Percentiles rank a stretch among this genome's conserved stretches.
Conservation (phyloP, 2,113 vertebrate species). For the Pseudolaguvia tuberculata region DNA sequence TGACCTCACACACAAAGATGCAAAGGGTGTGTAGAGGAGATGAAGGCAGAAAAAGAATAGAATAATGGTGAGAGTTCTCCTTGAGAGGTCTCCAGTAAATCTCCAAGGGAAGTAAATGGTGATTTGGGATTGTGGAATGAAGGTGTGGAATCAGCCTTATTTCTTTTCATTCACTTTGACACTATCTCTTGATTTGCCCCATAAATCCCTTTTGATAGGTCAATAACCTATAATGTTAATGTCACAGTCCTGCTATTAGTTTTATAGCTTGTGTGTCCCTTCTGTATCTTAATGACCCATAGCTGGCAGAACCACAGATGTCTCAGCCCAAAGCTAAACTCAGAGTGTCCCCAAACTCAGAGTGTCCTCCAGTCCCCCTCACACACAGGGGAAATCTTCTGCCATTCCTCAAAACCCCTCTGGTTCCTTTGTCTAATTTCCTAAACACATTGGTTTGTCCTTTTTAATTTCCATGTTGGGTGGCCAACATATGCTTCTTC, state of each 20-base stretch:
- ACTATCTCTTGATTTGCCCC: constrained; percentile 60
- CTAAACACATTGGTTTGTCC: constrained; percentile 14
- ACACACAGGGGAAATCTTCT: constrained; percentile 15
- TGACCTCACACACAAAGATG: constrained; percentile 45
- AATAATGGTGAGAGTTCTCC: constrained; percentile 11
- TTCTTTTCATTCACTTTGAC: constrained; percentile 56
- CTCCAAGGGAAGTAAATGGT: constrained; percentile 56
- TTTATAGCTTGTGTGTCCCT: constrained; percentile 59
- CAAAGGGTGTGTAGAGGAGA: neutral
- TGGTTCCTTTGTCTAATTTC: constrained; percentile 8
- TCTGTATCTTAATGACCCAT: constrained; percentile 58
- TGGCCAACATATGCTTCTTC: neutral
- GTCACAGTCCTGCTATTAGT: constrained; percentile 63
- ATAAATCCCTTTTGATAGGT: constrained; percentile 66
- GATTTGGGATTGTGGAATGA: constrained; percentile 39
- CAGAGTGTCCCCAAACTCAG: constrained; percentile 32
- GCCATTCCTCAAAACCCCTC: neutral
- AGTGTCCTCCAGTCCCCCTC: constrained; percentile 21
- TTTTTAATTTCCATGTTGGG: neutral
- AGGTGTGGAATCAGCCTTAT: constrained; percentile 52
- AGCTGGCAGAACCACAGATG: constrained; percentile 50
- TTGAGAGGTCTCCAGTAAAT: constrained; percentile 46
- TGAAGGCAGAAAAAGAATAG: neutral
- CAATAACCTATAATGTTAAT: constrained; percentile 70
- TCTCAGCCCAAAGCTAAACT: constrained; percentile 40